These are phyloP conservation scores for Catajapyx aquilonaris DNA, from an alignment of 1,140 invertebrate species.

Conservation along the genomic window DNA sequence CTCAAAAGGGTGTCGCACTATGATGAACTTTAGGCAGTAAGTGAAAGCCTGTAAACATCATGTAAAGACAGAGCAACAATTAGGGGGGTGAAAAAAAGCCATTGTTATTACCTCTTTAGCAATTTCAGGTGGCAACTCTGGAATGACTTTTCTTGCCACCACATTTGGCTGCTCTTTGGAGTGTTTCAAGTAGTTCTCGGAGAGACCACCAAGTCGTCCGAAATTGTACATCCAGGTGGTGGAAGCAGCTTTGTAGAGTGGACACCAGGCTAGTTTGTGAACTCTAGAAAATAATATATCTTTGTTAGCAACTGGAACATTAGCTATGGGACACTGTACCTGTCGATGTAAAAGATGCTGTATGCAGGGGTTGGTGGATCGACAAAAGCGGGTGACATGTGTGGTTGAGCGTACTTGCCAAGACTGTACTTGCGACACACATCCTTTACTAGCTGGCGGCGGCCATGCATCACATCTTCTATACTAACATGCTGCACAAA, in stretches of 20 bases:
- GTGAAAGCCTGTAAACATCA: too few relatives aligned
- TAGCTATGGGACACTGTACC: slow-evolving; percentile 14
- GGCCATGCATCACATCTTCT: slow-evolving; percentile 15
- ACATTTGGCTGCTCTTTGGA: slow-evolving; percentile 20
- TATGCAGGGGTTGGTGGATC: slow-evolving; percentile 29
- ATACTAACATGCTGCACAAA: slow-evolving; percentile 15
- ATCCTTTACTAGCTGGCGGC: slow-evolving; percentile 16
- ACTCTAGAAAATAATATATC: slow-evolving; percentile 14
- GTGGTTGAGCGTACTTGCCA: slow-evolving; percentile 17
- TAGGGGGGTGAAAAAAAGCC: background rate
- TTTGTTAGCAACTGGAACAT: background rate
- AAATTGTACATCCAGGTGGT: slow-evolving; percentile 30
- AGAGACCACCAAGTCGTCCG: slow-evolving; percentile 25
- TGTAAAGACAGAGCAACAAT: too few relatives aligned
- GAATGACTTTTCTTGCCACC: slow-evolving; percentile 22
- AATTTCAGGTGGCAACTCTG: slow-evolving; percentile 22
- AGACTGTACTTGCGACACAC: slow-evolving; percentile 24
- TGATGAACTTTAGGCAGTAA: background rate
- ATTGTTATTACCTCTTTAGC: slow-evolving; percentile 20
- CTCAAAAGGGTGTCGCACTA: background rate
- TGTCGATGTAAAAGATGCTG: slow-evolving; percentile 26
- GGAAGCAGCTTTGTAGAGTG: slow-evolving; percentile 31
- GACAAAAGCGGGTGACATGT: slow-evolving; percentile 16
- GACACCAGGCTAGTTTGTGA: slow-evolving; percentile 28
- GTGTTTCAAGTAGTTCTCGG: slow-evolving; percentile 17